Percentiles rank a stretch among this genome's conserved stretches.
Evolutionary conservation across 2,888 invertebrate species (phyloP).

Genomic region (Orchesella flavescens): DNA sequence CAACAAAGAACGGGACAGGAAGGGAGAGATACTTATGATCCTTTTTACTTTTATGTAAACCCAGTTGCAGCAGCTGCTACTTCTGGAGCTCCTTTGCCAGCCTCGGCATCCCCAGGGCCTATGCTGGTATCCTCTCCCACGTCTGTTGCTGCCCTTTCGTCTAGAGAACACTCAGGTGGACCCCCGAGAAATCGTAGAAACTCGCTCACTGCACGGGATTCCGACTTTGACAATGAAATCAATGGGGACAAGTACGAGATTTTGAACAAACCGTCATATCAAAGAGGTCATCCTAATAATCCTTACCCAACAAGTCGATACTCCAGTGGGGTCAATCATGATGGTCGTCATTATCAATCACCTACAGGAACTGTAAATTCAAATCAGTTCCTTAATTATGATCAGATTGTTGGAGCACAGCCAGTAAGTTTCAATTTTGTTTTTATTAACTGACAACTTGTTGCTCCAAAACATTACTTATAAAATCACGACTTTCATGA

Average conservation of each 20-base stretch:
- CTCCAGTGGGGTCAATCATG: conserved; percentile 15
- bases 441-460: neutral
- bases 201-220: conserved; percentile 46
- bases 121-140: neutral
- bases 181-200: conserved; percentile 66
- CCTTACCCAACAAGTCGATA: conserved; percentile 41
- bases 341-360: conserved; percentile 13
- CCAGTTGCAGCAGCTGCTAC: conserved; percentile 23
- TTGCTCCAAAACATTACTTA: neutral
- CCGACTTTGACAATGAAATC: conserved; percentile 58
- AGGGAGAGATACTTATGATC: conserved; percentile 63
- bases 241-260: conserved; percentile 65
- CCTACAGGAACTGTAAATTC: conserved; percentile 44
- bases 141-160: conserved; percentile 4
- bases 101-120: neutral
- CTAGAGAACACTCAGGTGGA: conserved; percentile 42
- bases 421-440: conserved; percentile 56
- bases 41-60: conserved; percentile 63
- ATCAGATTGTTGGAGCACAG: conserved; percentile 63
- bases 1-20: conserved; percentile 57
- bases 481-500: no score
- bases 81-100: conserved; percentile 4
- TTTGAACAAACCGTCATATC: conserved; percentile 53
- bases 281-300: conserved; percentile 12
- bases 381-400: conserved; percentile 68